Conservation (phyloP, 2,797 vertebrate genomes). For the Vireo griseus region DNA sequence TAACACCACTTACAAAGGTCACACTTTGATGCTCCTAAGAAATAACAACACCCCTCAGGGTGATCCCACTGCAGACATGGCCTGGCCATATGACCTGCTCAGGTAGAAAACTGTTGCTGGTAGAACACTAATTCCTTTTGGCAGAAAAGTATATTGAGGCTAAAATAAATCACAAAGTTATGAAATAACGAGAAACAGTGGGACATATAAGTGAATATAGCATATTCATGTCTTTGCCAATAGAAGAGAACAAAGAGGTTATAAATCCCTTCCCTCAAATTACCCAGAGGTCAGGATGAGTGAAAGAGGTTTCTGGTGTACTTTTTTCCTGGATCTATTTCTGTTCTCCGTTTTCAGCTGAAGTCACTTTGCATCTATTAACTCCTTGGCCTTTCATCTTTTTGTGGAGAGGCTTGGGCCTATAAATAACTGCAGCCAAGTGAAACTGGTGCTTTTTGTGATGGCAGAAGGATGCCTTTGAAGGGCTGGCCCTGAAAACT, state of each 20-base stretch:
- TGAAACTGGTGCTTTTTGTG: background rate
- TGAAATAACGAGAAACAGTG: background rate
- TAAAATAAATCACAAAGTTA: background rate
- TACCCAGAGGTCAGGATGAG: background rate
- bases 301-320: background rate
- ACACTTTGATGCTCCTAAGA: background rate
- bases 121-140: background rate
- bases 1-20: background rate
- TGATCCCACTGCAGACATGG: background rate
- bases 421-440: background rate
- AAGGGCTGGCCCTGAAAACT: background rate
- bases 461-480: background rate
- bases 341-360: background rate
- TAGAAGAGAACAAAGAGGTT: background rate
- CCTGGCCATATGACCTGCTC: background rate
- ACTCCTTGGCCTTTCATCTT: background rate
- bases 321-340: slow-evolving; percentile 15
- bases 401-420: background rate
- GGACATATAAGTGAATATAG: rapidly evolving
- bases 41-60: background rate
- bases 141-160: background rate
- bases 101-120: background rate
- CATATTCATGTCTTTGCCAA: background rate
- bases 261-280: background rate
- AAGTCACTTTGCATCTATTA: background rate